phyloP scores from a whole-genome alignment of 2,113 vertebrate species.

The Eulacestoma nigropectus region DNA sequence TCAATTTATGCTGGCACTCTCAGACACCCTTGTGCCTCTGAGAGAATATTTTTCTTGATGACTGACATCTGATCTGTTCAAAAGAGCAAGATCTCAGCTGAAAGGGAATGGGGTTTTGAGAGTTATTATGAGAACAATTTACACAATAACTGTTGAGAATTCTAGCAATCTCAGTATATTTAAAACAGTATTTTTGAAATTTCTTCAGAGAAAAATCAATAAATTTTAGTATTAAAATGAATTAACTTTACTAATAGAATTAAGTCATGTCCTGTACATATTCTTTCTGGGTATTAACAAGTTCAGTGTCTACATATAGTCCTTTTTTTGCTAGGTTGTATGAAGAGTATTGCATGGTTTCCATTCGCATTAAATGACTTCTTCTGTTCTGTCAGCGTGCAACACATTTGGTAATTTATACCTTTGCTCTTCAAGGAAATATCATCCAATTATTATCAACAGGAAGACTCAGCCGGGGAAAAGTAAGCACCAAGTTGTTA shows the following conservation, averaged over 20 bases:
- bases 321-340: background rate
- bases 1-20: background rate
- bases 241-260: background rate
- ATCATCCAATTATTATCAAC: conserved; percentile 1
- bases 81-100: background rate
- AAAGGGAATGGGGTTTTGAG: background rate
- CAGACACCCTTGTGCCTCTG: background rate
- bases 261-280: background rate
- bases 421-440: background rate
- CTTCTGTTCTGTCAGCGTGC: background rate
- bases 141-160: background rate
- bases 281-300: background rate
- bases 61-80: background rate
- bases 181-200: background rate
- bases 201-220: background rate
- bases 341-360: background rate
- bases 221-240: background rate
- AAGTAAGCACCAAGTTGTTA: background rate
- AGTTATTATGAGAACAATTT: background rate
- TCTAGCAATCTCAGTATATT: background rate
- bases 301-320: background rate
- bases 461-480: background rate
- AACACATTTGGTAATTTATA: background rate
- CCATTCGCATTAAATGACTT: background rate
- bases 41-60: background rate